Conservation (phyloP, 2,113 vertebrate genomes). For the Cynopterus brachyotis region DNA sequence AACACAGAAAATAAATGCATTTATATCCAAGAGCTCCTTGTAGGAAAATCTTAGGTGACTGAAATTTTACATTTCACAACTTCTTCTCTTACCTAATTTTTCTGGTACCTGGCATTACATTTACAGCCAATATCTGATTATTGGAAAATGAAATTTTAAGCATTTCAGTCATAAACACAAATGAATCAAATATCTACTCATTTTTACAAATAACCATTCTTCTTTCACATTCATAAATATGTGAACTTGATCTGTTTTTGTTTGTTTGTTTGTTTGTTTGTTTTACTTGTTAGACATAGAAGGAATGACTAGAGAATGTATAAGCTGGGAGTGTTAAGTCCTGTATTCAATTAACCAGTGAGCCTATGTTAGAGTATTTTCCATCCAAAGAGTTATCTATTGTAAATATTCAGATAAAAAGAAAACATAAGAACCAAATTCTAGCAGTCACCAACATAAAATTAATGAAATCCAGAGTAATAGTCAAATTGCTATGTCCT, state of each 20-base stretch:
- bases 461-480: not conserved
- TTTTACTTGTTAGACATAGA: not conserved
- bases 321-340: not conserved
- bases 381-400: not conserved
- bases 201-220: not conserved
- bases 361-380: not conserved
- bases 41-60: not conserved
- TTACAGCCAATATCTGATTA: not conserved
- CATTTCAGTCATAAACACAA: not conserved
- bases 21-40: not conserved
- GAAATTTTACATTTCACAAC: not conserved
- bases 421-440: not conserved
- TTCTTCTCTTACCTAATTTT: not conserved
- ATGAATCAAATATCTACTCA: not conserved
- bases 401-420: not conserved
- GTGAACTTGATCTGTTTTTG: not conserved
- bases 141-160: conserved; percentile 5
- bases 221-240: not conserved
- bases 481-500: not conserved
- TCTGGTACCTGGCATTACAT: not conserved
- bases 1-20: not conserved
- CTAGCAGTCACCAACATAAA: not conserved
- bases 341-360: not conserved
- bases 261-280: not conserved
- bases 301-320: not conserved